Conservation (phyloP, 2,888 invertebrate species). For the Ametastegia equiseti region DNA sequence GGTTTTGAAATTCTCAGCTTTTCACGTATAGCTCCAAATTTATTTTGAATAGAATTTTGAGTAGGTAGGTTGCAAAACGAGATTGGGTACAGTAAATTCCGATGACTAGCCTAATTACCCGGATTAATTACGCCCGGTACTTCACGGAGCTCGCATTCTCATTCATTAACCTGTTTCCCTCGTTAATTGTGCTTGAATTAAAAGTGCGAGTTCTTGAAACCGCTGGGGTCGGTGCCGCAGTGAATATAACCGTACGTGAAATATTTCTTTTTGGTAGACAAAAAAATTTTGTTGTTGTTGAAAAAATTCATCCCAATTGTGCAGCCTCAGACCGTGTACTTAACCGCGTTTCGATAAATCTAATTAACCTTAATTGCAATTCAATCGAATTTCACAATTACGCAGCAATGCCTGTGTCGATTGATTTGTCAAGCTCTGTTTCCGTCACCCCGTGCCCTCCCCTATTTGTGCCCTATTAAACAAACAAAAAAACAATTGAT, state of each 20-base stretch:
- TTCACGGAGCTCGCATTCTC: conserved; percentile 1
- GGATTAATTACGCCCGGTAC: conserved; percentile 27
- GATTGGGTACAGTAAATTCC: conserved; percentile 11
- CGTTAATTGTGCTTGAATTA: conserved; percentile 6
- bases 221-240: neutral
- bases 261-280: neutral
- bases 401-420: no score
- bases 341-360: neutral
- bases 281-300: neutral
- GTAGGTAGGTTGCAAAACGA: neutral
- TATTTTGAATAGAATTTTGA: neutral
- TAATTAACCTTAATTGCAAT: neutral
- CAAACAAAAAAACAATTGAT: no score
- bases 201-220: neutral
- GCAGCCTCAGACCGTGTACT: no score
- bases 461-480: no score
- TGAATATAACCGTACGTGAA: neutral
- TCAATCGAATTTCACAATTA: no score
- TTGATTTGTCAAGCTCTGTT: neutral
- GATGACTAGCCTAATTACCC: conserved; percentile 10
- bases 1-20: no score
- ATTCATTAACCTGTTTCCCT: conserved; percentile 28
- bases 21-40: neutral
- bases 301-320: no score
- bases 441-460: neutral